A percentile compares a stretch with the other conserved stretches of the same genome.
These are phyloP conservation scores for Podarcis cretensis DNA, from an alignment of 2,113 vertebrate species.

Conservation along the genomic window DNA sequence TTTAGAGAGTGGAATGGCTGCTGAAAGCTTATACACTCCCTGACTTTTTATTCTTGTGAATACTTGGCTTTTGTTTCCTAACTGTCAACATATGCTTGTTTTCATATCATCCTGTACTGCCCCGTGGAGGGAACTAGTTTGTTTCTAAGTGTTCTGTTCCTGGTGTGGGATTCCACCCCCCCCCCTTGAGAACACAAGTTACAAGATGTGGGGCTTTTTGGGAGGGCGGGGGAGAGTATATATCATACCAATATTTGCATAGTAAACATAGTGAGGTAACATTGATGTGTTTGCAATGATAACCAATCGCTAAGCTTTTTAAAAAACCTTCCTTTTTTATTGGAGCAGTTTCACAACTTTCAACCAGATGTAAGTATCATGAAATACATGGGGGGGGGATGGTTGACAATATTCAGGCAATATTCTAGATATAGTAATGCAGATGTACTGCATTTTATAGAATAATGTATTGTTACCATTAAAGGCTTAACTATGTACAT, in stretches of 20 bases:
- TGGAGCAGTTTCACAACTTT: not conserved
- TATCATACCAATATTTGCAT: not conserved
- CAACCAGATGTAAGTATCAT: not conserved
- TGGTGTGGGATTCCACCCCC: not conserved
- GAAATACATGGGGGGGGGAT: not conserved
- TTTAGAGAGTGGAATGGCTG: conserved; percentile 37
- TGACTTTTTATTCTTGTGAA: conserved; percentile 42
- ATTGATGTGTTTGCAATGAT: not conserved
- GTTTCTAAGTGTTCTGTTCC: conserved; percentile 34
- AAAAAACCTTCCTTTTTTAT: not conserved
- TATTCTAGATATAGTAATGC: not conserved
- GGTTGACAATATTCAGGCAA: not conserved
- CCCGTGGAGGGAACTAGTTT: conserved; percentile 27
- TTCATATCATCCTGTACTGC: conserved; percentile 6
- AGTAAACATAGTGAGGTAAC: not conserved
- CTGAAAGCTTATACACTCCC: conserved; percentile 39
- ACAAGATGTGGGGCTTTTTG: not conserved
- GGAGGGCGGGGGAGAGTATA: not conserved
- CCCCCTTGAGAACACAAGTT: conserved; percentile 11
- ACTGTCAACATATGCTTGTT: conserved; percentile 25
- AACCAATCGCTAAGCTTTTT: not conserved
- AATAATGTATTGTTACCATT: not conserved
- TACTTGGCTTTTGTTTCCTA: conserved; percentile 45
- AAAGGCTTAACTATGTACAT: not conserved
- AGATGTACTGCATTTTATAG: not conserved